A percentile compares a stretch with the other conserved stretches of the same genome.
These are phyloP conservation scores for Slavum lentiscoides DNA, from an alignment of 2,888 invertebrate species.

Conservation along the genomic window DNA sequence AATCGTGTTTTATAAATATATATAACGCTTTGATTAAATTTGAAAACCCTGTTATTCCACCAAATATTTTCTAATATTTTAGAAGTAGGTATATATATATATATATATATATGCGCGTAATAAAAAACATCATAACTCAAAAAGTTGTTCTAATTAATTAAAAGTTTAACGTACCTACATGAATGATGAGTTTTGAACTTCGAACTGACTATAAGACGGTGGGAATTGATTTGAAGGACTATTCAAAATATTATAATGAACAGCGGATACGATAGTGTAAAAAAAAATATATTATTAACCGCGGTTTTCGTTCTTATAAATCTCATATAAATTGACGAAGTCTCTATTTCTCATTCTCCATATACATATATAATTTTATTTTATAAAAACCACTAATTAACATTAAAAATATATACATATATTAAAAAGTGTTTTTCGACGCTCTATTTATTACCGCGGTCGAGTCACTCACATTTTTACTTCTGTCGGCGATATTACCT, in stretches of 20 bases:
- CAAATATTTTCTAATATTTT: too few species aligned
- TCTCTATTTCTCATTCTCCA: background rate
- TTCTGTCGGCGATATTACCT: background rate
- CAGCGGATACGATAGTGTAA: background rate
- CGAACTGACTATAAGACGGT: background rate
- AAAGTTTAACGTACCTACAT: background rate
- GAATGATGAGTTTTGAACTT: background rate
- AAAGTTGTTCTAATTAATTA: conserved; percentile 4
- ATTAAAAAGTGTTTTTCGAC: background rate
- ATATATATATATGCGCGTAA: background rate
- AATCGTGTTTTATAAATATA: background rate
- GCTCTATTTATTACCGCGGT: background rate
- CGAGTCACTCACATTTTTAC: conserved; percentile 2
- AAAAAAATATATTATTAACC: background rate
- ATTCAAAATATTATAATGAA: background rate
- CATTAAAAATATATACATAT: background rate
- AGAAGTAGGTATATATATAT: background rate
- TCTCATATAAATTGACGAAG: background rate
- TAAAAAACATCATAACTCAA: background rate
- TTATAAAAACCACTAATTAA: background rate
- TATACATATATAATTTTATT: background rate
- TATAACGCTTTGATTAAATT: background rate
- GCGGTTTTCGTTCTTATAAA: background rate
- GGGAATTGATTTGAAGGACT: background rate
- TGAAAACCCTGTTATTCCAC: background rate